Evolutionary conservation across 2,888 invertebrate genomes (phyloP).

Genomic region (Apamea crenata): DNA sequence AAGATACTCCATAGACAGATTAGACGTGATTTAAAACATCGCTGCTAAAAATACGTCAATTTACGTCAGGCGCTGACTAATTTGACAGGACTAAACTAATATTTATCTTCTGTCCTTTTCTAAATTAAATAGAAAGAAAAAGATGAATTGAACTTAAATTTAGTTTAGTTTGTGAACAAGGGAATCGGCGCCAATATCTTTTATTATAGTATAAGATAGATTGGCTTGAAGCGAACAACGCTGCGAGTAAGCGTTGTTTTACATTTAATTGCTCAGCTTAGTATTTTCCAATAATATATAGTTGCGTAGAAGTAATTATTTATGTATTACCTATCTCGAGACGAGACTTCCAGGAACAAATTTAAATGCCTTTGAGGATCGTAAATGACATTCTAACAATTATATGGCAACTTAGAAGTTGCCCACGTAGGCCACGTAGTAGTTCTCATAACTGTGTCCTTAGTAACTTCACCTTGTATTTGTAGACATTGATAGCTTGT

Average conservation of each 20-base stretch:
- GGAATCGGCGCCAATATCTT: too few species aligned
- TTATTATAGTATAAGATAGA: background rate
- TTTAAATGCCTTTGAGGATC: constrained; percentile 31
- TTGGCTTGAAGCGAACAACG: background rate
- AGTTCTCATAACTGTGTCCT: background rate
- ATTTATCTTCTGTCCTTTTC: too few species aligned
- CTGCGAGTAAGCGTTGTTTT: background rate
- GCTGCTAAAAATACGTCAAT: too few species aligned
- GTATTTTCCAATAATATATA: constrained; percentile 44
- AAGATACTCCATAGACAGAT: too few species aligned
- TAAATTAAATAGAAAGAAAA: too few species aligned
- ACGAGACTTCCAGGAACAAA: constrained; percentile 42
- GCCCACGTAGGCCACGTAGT: too few species aligned
- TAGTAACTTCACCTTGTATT: background rate
- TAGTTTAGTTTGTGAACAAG: too few species aligned
- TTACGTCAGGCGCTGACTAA: too few species aligned
- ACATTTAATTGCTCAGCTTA: constrained; percentile 39
- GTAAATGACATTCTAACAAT: constrained; percentile 24
- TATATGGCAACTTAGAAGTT: background rate
- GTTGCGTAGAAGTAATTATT: constrained; percentile 40
- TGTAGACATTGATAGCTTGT: background rate
- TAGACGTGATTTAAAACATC: too few species aligned
- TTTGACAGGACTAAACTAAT: too few species aligned
- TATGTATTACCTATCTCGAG: constrained; percentile 14
- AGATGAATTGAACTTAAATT: too few species aligned